Base-by-base conservation (phyloP, 2,113 vertebrate genomes). In the Hassar affinis region DNA sequence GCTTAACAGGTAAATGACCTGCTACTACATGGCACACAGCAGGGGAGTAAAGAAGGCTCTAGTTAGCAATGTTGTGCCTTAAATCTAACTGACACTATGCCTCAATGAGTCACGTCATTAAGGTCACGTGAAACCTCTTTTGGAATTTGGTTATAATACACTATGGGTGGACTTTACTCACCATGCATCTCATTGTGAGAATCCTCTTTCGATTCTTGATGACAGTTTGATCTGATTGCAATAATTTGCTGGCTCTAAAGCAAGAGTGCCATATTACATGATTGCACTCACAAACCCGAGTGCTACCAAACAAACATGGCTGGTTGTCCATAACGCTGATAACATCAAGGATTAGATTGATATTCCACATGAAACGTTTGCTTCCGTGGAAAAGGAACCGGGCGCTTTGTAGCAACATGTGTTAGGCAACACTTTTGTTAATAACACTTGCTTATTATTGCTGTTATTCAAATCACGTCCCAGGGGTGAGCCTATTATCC, bases 1-100 rank as follows among this genome's bases (percentile, higher is more conserved):
- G 74, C 85, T 90, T 89, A 84, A 81, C 87, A 90, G 86, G 86
- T 90, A 88, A 88, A 89, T 88, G 72, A 86, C 91, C 90, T 89
- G 78, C 66, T 62, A 33, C 56, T 0, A 83, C 72, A 11, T 51
- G 30, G 56, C 74, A 33, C 33, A 49, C 42, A 61, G 74, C 18
- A 18, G 80, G 25, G 25, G 72, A 71, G 75, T 68, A n/a, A 22
- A 83, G 78, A 54, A 68, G 78, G 56, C 27, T 22, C 30, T 27
- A 22, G 59, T 77, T 68, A 49, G 52, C 0, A 45, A 61, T 54
- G 38, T n/a, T 27, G 68, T 8, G 35, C 33, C 27, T 30, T 47
- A 51, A 52, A 52, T 52, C 27, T 49, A 27, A 49, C n/a, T 52
- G n/a, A 52, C 72, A 27, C 25, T 7, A 27, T 25, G 20, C 1